Evolutionary conservation across 2,888 invertebrate species (phyloP).

Genomic region (Pedicia rivosa): DNA sequence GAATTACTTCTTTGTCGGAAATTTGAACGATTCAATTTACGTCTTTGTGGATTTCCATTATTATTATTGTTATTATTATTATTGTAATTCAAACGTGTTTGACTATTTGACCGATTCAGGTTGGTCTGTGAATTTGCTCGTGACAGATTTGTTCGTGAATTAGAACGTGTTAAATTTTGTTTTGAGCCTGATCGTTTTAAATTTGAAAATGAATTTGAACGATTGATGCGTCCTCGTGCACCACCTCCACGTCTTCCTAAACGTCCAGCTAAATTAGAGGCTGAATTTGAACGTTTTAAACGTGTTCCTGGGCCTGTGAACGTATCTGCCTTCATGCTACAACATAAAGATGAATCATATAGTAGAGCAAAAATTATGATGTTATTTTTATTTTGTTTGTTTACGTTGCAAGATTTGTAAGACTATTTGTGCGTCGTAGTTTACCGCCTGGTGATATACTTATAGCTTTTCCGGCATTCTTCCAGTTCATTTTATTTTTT

Average conservation of each 20-base stretch:
- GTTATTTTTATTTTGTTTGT: constrained; percentile 13
- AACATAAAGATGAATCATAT: constrained; percentile 10
- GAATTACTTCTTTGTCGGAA: constrained; percentile 6
- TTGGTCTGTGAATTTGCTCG: constrained; percentile 10
- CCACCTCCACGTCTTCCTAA: constrained; percentile 20
- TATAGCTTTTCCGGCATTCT: constrained; percentile 21
- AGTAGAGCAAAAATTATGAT: constrained; percentile 12
- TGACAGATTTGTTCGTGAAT: constrained; percentile 4
- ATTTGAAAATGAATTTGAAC: constrained; percentile 4
- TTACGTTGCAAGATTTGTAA: constrained; percentile 30
- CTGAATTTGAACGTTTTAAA: constrained; percentile 21
- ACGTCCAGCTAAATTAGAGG: constrained; percentile 19
- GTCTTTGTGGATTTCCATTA: background rate
- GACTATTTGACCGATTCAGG: constrained; percentile 9
- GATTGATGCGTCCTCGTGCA: constrained; percentile 16
- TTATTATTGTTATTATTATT: constrained; percentile 2
- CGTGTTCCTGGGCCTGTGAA: constrained; percentile 10
- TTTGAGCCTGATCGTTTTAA: background rate
- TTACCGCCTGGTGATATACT: constrained; percentile 26
- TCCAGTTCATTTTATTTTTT: constrained; percentile 14
- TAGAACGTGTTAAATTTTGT: constrained; percentile 7
- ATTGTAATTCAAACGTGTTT: background rate
- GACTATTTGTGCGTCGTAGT: constrained; percentile 25
- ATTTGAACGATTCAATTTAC: background rate
- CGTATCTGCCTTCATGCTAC: constrained; percentile 31